Percentiles rank a stretch among this genome's conserved stretches.
phyloP scores from a whole-genome alignment of 2,797 vertebrate species.

The Fistularia tabacaria region DNA sequence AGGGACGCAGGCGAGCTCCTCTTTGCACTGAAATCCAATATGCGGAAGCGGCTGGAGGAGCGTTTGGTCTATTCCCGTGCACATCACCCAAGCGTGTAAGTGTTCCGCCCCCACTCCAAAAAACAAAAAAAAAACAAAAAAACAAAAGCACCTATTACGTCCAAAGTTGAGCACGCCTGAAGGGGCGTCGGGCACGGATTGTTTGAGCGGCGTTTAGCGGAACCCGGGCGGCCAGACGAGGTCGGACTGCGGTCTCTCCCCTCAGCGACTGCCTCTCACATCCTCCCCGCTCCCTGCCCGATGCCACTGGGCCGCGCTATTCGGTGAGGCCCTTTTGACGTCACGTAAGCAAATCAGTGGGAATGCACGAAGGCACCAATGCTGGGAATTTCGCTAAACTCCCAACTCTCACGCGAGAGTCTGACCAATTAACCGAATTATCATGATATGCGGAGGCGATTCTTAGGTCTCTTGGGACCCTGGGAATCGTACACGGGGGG shows the following conservation, averaged over 20 bases:
- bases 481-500: no score
- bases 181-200: slow-evolving; percentile 2
- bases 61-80: slow-evolving; percentile 48
- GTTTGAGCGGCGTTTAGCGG: no score
- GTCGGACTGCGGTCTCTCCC: slow-evolving; percentile 59
- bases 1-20: slow-evolving; percentile 52
- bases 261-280: slow-evolving; percentile 40
- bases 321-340: slow-evolving; percentile 60
- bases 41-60: slow-evolving; percentile 71
- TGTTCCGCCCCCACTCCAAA: slow-evolving; percentile 15
- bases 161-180: slow-evolving; percentile 40
- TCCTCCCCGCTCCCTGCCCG: slow-evolving; percentile 53
- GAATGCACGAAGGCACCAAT: no score
- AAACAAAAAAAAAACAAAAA: no score
- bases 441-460: no score
- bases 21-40: slow-evolving; percentile 66
- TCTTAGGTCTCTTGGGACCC: no score
- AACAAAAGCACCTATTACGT: slow-evolving; percentile 39
- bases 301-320: slow-evolving; percentile 40
- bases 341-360: slow-evolving; percentile 47
- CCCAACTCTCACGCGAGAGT: no score
- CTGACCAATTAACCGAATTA: no score
- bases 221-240: slow-evolving; percentile 56
- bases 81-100: slow-evolving; percentile 41
- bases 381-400: slow-evolving; percentile 25